Evolutionary conservation across 2,797 vertebrate species (phyloP).

Genomic region (Prunella strophiata): DNA sequence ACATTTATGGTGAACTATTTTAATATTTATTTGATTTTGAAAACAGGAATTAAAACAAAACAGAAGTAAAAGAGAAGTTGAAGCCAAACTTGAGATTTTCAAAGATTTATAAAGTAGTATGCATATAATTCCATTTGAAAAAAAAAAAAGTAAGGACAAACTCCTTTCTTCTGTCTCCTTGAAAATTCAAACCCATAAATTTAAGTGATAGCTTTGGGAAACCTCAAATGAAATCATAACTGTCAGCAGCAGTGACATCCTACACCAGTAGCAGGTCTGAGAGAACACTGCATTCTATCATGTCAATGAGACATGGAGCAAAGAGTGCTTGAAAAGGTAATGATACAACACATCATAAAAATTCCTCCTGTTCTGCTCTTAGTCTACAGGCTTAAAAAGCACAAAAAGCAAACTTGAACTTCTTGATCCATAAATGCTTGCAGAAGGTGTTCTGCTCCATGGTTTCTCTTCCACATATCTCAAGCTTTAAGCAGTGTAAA

Average conservation of each 20-base stretch:
- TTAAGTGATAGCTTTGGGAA: neutral
- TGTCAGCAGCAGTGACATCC: neutral
- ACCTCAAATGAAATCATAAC: neutral
- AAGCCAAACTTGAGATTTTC: neutral
- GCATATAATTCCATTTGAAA: neutral
- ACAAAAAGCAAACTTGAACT: neutral
- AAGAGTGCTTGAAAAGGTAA: constrained; percentile 28
- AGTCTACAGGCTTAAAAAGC: neutral
- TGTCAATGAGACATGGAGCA: neutral
- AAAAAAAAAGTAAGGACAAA: neutral
- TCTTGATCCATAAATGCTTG: constrained; percentile 1
- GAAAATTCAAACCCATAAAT: neutral
- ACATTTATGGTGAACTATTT: neutral
- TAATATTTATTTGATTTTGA: neutral
- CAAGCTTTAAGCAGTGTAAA: neutral
- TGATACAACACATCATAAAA: constrained; percentile 26
- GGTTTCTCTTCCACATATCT: neutral
- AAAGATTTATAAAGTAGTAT: neutral
- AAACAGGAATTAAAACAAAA: neutral
- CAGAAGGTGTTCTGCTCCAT: neutral
- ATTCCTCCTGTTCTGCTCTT: neutral
- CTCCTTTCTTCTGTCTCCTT: neutral
- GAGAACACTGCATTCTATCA: neutral
- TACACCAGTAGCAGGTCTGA: neutral
- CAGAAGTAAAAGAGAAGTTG: neutral